Conservation (phyloP, 1,140 invertebrate species). For the Drosophila pruinosa region DNA sequence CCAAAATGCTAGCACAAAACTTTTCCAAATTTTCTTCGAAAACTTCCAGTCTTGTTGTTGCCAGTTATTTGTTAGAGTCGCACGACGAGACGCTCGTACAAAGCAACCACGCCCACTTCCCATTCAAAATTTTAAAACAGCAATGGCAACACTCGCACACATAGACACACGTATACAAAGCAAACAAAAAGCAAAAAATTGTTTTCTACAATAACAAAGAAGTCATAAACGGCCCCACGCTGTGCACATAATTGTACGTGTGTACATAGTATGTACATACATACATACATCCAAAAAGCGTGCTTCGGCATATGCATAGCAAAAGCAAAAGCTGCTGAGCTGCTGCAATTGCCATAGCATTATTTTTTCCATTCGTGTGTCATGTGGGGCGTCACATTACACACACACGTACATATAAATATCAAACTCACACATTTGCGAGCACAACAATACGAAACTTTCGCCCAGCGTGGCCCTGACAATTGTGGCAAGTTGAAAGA, state of each 20-base stretch:
- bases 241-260: constrained; percentile 1
- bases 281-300: constrained; percentile 12
- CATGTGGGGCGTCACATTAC: constrained; percentile 25
- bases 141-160: not conserved
- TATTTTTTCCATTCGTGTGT: constrained; percentile 30
- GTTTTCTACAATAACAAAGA: constrained; percentile 8
- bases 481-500: constrained; percentile 37
- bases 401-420: not conserved
- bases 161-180: not conserved
- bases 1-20: constrained; percentile 16
- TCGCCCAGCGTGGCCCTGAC: constrained; percentile 44
- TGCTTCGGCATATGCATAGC: constrained; percentile 24
- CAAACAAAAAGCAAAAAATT: constrained; percentile 3
- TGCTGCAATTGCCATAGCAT: constrained; percentile 10
- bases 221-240: constrained; percentile 6
- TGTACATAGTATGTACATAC: constrained; percentile 2
- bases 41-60: constrained; percentile 33
- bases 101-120: constrained; percentile 22
- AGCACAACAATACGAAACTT: constrained; percentile 28
- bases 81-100: not conserved
- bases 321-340: constrained; percentile 27
- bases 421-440: not conserved
- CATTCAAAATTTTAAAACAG: not conserved
- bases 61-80: constrained; percentile 33
- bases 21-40: constrained; percentile 32